phyloP scores from a whole-genome alignment of 2,888 invertebrate genomes.

The Mycalesis mineus region DNA sequence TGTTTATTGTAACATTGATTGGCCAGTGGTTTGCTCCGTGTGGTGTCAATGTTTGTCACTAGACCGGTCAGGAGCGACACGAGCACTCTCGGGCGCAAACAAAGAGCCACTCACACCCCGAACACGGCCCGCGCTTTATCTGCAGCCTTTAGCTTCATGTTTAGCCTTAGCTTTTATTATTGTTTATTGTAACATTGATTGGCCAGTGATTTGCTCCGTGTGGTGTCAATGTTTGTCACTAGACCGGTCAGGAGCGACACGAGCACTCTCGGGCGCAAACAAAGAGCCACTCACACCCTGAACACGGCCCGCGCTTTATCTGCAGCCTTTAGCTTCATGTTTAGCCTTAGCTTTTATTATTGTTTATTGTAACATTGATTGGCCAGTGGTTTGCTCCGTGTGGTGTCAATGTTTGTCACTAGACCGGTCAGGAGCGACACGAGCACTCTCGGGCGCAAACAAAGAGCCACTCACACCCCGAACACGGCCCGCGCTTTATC shows the following conservation, averaged over 20 bases:
- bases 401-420: slow-evolving; percentile 33
- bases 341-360: background rate
- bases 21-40: background rate
- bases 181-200: background rate
- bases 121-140: slow-evolving; percentile 11
- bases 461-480: slow-evolving; percentile 26
- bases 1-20: background rate
- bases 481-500: slow-evolving; percentile 10
- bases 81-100: slow-evolving; percentile 44
- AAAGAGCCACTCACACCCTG: slow-evolving; percentile 25
- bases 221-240: slow-evolving; percentile 34
- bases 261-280: slow-evolving; percentile 44
- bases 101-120: slow-evolving; percentile 25
- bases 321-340: background rate
- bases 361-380: background rate
- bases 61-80: slow-evolving; percentile 33
- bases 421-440: slow-evolving; percentile 34
- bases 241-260: slow-evolving; percentile 33
- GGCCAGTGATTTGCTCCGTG: background rate
- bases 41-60: slow-evolving; percentile 34
- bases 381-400: background rate
- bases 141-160: background rate
- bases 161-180: background rate
- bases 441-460: slow-evolving; percentile 44
- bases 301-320: slow-evolving; percentile 10